phyloP scores from a whole-genome alignment of 2,797 vertebrate species.

The Chlorospingus flavigularis region DNA sequence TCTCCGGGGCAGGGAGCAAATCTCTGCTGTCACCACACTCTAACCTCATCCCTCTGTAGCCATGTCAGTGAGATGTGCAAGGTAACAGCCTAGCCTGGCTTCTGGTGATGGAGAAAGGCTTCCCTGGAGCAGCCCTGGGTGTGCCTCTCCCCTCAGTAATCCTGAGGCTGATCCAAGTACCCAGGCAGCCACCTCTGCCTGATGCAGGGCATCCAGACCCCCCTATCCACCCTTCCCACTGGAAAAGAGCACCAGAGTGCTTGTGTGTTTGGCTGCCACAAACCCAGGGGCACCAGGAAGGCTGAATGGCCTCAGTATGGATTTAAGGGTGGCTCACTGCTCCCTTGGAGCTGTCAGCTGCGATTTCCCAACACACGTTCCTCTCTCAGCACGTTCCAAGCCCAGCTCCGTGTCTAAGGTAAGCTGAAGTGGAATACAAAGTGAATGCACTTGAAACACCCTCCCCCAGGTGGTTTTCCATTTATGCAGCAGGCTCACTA shows the following conservation, averaged over 20 bases:
- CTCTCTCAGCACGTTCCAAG: not conserved
- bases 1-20: not conserved
- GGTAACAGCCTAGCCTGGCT: not conserved
- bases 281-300: rapidly evolving
- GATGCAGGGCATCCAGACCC: not conserved
- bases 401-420: not conserved
- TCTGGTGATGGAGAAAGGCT: not conserved
- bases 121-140: rapidly evolving
- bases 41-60: not conserved
- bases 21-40: not conserved
- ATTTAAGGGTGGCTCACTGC: not conserved
- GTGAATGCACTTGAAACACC: not conserved
- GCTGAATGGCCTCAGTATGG: rapidly evolving
- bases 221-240: rapidly evolving
- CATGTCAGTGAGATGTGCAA: rapidly evolving
- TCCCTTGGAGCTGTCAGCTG: rapidly evolving
- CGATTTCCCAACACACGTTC: rapidly evolving
- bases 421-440: not conserved
- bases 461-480: conserved; percentile 46
- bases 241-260: rapidly evolving
- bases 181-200: not conserved
- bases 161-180: rapidly evolving
- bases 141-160: rapidly evolving
- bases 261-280: rapidly evolving
- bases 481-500: conserved; percentile 41